These are phyloP conservation scores for Nephrotoma flavescens DNA, from an alignment of 2,888 invertebrate species.

Conservation along the genomic window DNA sequence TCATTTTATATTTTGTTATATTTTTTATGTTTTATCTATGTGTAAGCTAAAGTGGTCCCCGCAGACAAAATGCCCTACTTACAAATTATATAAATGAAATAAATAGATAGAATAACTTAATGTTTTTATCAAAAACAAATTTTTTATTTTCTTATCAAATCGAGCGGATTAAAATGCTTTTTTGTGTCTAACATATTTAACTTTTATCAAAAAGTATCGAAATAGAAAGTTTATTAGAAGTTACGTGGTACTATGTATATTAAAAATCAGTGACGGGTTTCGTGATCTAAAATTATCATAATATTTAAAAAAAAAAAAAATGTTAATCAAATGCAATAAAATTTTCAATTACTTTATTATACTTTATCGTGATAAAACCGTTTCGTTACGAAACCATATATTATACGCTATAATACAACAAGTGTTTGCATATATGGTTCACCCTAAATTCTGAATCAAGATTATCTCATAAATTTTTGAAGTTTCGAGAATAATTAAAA, in stretches of 20 bases:
- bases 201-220: neutral
- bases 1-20: neutral
- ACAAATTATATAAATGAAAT: too few relatives aligned
- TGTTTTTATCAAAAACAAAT: neutral
- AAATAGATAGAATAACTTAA: neutral
- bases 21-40: neutral
- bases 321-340: too few relatives aligned
- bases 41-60: neutral
- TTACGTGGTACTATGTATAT: neutral
- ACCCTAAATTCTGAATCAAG: neutral
- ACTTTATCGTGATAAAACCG: neutral
- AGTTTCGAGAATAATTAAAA: neutral
- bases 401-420: neutral
- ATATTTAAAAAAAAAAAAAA: too few relatives aligned
- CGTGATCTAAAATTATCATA: too few relatives aligned
- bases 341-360: neutral
- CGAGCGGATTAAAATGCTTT: neutral
- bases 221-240: neutral
- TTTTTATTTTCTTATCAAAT: neutral
- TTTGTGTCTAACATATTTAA: neutral
- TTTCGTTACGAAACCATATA: neutral
- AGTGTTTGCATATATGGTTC: neutral
- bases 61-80: too few relatives aligned
- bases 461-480: neutral
- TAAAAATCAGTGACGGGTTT: too few relatives aligned